Evolutionary conservation across 2,113 vertebrate species (phyloP), one percentile per base, ranked within the genome.

Genomic region (Morone saxatilis): DNA sequence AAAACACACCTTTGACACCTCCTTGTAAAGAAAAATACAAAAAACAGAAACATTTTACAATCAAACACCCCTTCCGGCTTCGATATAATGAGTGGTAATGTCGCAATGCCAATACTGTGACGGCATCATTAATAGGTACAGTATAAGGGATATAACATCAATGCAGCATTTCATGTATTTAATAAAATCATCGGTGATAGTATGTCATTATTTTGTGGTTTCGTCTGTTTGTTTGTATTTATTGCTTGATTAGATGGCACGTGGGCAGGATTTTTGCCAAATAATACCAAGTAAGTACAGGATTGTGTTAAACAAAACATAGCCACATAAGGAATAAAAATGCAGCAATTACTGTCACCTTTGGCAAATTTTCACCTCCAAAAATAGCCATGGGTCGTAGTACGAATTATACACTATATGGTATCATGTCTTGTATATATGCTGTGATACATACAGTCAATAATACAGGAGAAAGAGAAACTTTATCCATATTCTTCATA

Each of bases 231-330:
- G 63, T 81, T 86, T 89, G 81, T 84, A 67, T 90, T 96, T 96
- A 96, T 96, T 96, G 96, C 96, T 96, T 87, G 85, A 83, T 92
- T 88, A 81, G 88, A 94, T 95, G 95, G 95, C 94, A 95, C 95
- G 22, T 92, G 93, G 91, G 88, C 88, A 86, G 91, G 85, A 90
- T 67, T 88, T 74, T 87, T 63, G 85, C 66, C 56, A 91, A 92
- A 93, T 66, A 67, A 90, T 88, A 89, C 66, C 68, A 88, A 81
- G 67, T 77, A 81, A 81, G 83, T 71, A 89, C 66, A 72, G 76
- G 74, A 72, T 81, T 74, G 47, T 74, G 77, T 77, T 89, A 54
- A 90, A 90, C 60, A 89, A 80, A 89, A 87, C 60, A 62, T 20
- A 77, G 84, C 74, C 59, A 78, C 78, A 74, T 48, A 41, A 80